A percentile compares a stretch with the other conserved stretches of the same genome.
Conservation (phyloP, 1,140 invertebrate genomes). For the Leguminivora glycinivorella region DNA sequence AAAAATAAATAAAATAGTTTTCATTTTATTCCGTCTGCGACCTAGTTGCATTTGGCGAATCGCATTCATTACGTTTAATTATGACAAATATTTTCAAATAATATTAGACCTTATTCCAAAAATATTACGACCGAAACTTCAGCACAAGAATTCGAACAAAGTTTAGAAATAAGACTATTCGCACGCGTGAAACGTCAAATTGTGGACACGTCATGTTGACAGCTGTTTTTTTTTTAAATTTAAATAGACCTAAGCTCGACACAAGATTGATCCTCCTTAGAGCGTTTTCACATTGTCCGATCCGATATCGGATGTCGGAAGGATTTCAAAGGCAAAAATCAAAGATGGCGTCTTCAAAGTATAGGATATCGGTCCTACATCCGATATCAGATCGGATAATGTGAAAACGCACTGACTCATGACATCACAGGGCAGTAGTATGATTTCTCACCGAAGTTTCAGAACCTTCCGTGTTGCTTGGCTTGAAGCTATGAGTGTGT, state of each 20-base stretch:
- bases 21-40: neutral
- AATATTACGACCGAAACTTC: neutral
- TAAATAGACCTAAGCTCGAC: neutral
- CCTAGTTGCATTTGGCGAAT: neutral
- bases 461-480: no score
- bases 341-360: no score
- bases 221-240: neutral
- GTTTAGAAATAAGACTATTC: neutral
- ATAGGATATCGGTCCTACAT: no score
- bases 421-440: no score
- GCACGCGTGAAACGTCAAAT: neutral
- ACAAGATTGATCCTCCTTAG: no score
- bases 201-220: constrained; percentile 6
- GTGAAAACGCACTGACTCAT: no score
- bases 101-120: neutral
- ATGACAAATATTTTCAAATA: neutral
- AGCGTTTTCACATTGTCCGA: no score
- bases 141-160: neutral
- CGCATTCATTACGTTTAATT: neutral
- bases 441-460: no score
- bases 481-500: no score
- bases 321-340: no score
- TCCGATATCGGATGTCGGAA: no score
- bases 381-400: no score
- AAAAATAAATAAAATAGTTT: constrained; percentile 12